Base-by-base conservation (phyloP, 2,888 invertebrate species). In the Cotesia congregata region DNA sequence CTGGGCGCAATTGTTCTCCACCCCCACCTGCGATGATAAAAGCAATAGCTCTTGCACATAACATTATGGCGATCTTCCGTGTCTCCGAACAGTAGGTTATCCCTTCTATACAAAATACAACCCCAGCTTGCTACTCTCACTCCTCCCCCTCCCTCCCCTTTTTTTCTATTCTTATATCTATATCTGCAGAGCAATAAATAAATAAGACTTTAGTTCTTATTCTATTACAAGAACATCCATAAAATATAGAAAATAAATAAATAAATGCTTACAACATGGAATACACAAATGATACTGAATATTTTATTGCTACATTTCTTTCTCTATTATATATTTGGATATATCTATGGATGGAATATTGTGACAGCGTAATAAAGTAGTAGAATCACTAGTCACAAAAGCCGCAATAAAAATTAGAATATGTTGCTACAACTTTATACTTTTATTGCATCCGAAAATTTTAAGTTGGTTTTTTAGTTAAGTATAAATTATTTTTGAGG, bases 1-100 rank as follows among this genome's bases (percentile, higher is more conserved):
- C 72, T 78, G 77, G 80, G 81, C 85, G 85, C 85, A 87, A 88
- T 88, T 88, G 85, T 84, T 85, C 12, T 50, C 50, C 50, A 50
- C 50, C 50, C 12, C 83, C 84, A 85, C 85, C 86, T 68, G 41
- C 30, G 50, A 50, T 50, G 65, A 65, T 30, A 65, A 65, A 20
- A 65, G 65, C 65, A 65, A 30, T 65, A 65, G 65, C 65, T 65
- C 65, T 65, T 65, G 38, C 30, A 30, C 20, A 62, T 30, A 50
- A 50, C 50, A 50, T 50, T 50, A 67, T 67, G 40, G 38, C 40
- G 39, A 67, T 67, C 50, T 30, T 65, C 38, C 65, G 65, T 65
- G 65, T 38, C 38, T 65, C 30, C 38, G 20, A 20, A 65, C 65
- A 65, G 65, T 65, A 65, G 65, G 65, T 65, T 65, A 65, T 50